These are phyloP conservation scores for Pagrus major DNA, from an alignment of 2,113 vertebrate genomes.

Conservation along the genomic window DNA sequence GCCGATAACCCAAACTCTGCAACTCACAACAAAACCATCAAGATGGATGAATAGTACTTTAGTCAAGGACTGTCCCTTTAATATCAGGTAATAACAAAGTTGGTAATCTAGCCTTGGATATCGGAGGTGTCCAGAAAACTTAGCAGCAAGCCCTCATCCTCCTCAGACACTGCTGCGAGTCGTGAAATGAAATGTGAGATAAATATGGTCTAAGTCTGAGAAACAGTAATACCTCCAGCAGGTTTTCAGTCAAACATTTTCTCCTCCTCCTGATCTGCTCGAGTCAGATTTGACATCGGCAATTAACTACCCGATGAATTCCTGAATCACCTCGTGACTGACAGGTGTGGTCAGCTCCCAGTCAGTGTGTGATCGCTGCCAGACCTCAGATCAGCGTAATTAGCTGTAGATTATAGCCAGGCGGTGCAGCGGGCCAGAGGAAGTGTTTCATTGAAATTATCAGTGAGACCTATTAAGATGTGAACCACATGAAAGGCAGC, in stretches of 20 bases:
- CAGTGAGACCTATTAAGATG: conserved; percentile 79
- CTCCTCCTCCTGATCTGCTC: background rate
- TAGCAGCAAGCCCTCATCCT: too few species aligned
- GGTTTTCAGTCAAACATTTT: background rate
- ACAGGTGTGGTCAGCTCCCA: conserved; percentile 66
- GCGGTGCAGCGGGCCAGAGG: conserved; percentile 64
- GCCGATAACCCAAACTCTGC: too few species aligned
- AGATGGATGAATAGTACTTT: too few species aligned
- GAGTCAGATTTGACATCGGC: conserved; percentile 15
- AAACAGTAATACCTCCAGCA: background rate
- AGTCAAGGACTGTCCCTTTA: too few species aligned
- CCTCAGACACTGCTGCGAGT: too few species aligned
- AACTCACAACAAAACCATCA: too few species aligned
- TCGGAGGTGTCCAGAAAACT: too few species aligned
- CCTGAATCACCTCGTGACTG: conserved; percentile 48
- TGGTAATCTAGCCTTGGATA: too few species aligned
- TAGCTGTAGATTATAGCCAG: conserved; percentile 70
- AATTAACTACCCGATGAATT: conserved; percentile 41
- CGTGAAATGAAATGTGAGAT: too few species aligned
- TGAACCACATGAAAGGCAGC: conserved; percentile 79
- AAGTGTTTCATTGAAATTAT: conserved; percentile 85
- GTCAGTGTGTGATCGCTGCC: conserved; percentile 66
- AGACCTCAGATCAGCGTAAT: conserved; percentile 82
- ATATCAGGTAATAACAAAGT: background rate
- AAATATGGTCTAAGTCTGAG: too few species aligned